Conservation (phyloP, 2,797 vertebrate species). For the Eospalax fontanierii region DNA sequence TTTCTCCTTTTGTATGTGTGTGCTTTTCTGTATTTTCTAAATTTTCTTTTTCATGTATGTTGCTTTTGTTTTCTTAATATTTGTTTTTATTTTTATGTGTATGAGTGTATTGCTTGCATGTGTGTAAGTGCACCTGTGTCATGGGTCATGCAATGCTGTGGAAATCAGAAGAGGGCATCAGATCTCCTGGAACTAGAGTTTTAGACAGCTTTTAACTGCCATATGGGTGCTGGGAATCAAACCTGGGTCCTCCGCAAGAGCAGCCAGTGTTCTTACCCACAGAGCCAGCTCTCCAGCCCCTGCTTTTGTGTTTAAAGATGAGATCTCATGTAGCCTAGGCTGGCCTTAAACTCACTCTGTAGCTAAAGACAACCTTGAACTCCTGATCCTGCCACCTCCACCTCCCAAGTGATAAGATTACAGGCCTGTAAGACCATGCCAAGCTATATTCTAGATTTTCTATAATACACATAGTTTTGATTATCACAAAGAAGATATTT, state of each 20-base stretch:
- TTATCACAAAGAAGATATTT: slow-evolving; percentile 8
- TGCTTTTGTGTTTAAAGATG: background rate
- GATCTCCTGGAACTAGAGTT: no score
- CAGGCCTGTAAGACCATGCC: background rate
- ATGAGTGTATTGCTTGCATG: background rate
- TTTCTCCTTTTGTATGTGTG: slow-evolving; percentile 31
- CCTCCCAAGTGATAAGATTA: background rate
- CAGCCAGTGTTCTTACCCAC: no score
- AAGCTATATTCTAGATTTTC: background rate
- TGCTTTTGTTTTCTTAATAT: background rate
- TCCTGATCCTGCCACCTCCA: background rate
- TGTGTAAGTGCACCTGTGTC: background rate
- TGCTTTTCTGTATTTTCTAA: no score
- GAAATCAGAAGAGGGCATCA: no score
- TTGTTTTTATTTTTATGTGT: background rate
- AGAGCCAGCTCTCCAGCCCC: no score
- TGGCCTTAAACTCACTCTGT: background rate
- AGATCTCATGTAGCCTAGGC: background rate
- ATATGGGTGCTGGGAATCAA: no score
- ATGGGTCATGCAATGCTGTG: background rate
- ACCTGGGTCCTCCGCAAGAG: no score
- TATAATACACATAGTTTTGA: slow-evolving; percentile 8
- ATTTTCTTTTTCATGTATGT: no score
- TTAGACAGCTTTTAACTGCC: no score
- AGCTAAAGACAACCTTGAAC: background rate